Evolutionary conservation across 2,888 invertebrate species (phyloP).

Genomic region (Melanotus villosus): DNA sequence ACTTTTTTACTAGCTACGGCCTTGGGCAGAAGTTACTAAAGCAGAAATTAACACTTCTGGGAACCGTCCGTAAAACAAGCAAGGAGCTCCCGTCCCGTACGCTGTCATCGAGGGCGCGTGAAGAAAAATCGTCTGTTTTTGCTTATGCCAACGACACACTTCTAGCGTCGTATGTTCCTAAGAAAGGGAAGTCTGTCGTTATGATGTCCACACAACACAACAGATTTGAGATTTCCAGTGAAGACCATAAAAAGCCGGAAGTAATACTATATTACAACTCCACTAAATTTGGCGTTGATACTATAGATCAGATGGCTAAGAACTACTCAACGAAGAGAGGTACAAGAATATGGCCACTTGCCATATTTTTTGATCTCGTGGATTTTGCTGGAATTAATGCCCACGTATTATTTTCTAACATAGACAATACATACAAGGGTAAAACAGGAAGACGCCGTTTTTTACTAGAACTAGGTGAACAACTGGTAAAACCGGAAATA

Average conservation of each 20-base stretch:
- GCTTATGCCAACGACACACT: constrained; percentile 13
- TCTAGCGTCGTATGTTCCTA: constrained; percentile 28
- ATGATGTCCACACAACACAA: constrained; percentile 7
- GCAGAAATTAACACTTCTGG: neutral
- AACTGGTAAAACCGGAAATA: neutral
- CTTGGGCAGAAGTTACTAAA: neutral
- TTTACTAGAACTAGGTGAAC: constrained; percentile 1
- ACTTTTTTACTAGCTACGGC: neutral
- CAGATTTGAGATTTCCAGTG: neutral
- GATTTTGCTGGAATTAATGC: neutral
- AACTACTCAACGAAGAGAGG: neutral
- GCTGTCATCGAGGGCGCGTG: too few species aligned
- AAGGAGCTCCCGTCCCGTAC: too few species aligned
- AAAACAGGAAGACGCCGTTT: neutral
- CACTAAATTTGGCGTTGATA: neutral
- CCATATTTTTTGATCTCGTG: neutral
- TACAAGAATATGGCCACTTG: neutral
- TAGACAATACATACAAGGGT: constrained; percentile 3
- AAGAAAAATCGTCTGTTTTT: constrained; percentile 6
- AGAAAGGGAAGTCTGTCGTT: constrained; percentile 29
- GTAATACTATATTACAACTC: constrained; percentile 2
- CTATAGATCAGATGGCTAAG: neutral
- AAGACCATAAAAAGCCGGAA: constrained; percentile 11
- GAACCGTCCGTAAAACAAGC: neutral
- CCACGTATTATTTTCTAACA: neutral